Base-by-base conservation (phyloP, 2,113 vertebrate species). In the Beaufortia kweichowensis region DNA sequence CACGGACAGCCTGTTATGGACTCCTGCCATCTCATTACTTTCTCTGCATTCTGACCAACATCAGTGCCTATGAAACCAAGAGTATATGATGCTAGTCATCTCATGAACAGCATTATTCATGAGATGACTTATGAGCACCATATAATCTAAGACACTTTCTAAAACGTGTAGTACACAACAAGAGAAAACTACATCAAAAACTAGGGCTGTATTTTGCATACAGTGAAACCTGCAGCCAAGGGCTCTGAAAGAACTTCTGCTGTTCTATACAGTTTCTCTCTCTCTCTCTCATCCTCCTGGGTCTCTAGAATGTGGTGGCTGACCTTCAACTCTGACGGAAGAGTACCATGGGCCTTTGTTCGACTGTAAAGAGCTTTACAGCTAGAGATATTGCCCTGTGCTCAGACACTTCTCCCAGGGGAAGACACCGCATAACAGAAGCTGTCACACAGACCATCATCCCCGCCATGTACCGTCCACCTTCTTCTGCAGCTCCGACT, bases 301-400 rank as follows among this genome's bases (percentile, higher is more conserved):
- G 61, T 65, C 39, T 28, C 65, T 53, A 60, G 68, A 33, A 73
- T 41, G 26, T 15, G 23, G 41, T 72, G 74, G 41, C 68, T 73
- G 68, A 81, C 79, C 79, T 77, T 81, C 68, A 74, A 64, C 53
- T 55, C 53, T 53, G 62, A 67, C 29, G 41, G 53, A 81, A 56
- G 55, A 61, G 68, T 62, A 68, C 61, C 68, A 57, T 53, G 0
- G 41, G 75, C 68, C 53, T 77, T 72, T 62, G 29, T 73, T 77
- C 72, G 68, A 23, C 62, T 17, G 15, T 48, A 29, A 56, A 39
- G 68, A 66, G 68, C 41, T 5, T 33, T 77, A 64, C 79, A 81
- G 75, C 68, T 55, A 55, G 75, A 81, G 33, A 41, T 62, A 67
- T 53, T 46, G 62, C 67, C 50, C 50, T 72, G 53, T 48, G 41